phyloP scores from a whole-genome alignment of 2,113 vertebrate genomes.

The Lepisosteus oculatus region DNA sequence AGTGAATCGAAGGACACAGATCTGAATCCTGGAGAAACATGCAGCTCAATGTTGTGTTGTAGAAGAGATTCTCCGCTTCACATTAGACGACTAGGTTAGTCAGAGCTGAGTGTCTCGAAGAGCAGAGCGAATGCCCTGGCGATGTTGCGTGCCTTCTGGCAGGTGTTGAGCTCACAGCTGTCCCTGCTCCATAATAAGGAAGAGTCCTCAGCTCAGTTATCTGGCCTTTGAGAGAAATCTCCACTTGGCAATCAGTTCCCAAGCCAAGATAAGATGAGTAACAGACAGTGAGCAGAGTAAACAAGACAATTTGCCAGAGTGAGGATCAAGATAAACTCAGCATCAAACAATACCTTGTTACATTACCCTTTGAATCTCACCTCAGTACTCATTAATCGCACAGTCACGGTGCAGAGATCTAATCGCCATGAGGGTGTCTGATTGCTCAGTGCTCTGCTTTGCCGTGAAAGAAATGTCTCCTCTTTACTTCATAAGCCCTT shows the following conservation, averaged over 20 bases:
- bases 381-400: constrained; percentile 41
- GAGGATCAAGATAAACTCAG: constrained; percentile 18
- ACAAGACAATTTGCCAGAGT: constrained; percentile 26
- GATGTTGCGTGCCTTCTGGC: constrained; percentile 54
- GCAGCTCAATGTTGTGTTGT: too few relatives aligned
- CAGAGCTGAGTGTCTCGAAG: constrained; percentile 8
- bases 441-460: too few relatives aligned
- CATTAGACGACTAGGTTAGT: too few relatives aligned
- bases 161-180: constrained; percentile 41
- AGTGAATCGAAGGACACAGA: too few relatives aligned
- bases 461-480: too few relatives aligned
- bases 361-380: constrained; percentile 27
- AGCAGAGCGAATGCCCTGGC: constrained; percentile 42
- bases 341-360: constrained; percentile 25
- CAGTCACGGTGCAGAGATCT: constrained; percentile 29
- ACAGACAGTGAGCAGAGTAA: constrained; percentile 29
- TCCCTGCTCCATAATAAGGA: constrained; percentile 40
- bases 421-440: constrained; percentile 28
- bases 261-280: constrained; percentile 42
- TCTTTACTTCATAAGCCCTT: too few relatives aligned
- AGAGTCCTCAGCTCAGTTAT: constrained; percentile 36
- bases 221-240: constrained; percentile 43
- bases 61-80: too few relatives aligned
- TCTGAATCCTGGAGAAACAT: too few relatives aligned
- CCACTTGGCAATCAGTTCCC: constrained; percentile 45